Evolutionary conservation across 2,797 vertebrate species (phyloP), one percentile per base, ranked within the genome.

Genomic region (Sebastes reedi): DNA sequence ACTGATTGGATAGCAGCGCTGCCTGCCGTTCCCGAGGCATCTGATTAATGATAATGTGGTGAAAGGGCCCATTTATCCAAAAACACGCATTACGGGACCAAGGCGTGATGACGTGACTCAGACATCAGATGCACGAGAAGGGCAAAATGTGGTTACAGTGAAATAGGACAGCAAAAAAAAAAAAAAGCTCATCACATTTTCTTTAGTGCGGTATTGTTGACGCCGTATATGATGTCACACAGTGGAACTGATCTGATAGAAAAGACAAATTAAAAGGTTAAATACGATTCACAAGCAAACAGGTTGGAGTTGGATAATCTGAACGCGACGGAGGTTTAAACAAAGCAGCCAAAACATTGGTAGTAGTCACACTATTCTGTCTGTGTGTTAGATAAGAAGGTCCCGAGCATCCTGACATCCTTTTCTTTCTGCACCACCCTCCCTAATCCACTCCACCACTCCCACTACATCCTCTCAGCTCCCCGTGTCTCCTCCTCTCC

Each of bases 341-440:
- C 39, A 75, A 77, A 39, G 24, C 52, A 75, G 9, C 39, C 24
- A 18, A 80, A 79, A 81, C 58, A 75, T 76, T 22, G 8, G 6
- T 13, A 8, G 12, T 24, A 18, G 54, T 59, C 62, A n/a, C 24
- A 27, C 22, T 20, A 61, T 61, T 72, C 39, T 30, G 67, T 71
- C 81, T 90, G 83, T 67, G 66, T 54, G 59, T 77, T 84, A 78
- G 62, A 86, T 81, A 81, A 83, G 70, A 82, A 22, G 52, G n/a
- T 55, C 72, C 24, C 10, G 11, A 76, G 54, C 50, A 71, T 71
- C 77, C 79, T 56, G 58, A 66, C n/a, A 76, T 39, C 24, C 30
- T 68, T 73, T 46, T 65, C 6, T 61, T 16, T 64, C 36, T 56
- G 30, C 25, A 46, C 34, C 61, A 25, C 27, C 30, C 52, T 29